Conservation (phyloP, 2,888 invertebrate genomes). For the Drepana falcataria region DNA sequence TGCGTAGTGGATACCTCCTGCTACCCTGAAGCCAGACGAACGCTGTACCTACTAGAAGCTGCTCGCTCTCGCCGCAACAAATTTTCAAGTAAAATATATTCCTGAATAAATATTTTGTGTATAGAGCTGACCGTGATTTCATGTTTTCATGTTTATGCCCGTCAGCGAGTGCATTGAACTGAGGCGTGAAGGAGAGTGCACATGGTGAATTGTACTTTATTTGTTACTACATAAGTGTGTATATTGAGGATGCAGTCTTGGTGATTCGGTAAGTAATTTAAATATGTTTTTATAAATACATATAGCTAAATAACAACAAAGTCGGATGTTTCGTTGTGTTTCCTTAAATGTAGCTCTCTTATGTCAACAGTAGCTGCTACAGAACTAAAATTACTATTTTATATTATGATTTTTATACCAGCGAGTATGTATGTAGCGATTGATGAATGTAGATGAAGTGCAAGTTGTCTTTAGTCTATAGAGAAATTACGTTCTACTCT, state of each 20-base stretch:
- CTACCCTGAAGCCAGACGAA: constrained; percentile 15
- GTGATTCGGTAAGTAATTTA: neutral
- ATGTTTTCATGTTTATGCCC: neutral
- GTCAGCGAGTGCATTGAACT: neutral
- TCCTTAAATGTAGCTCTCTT: no score
- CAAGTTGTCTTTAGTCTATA: no score
- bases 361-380: no score
- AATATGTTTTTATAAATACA: neutral
- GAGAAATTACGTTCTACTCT: no score
- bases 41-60: constrained; percentile 12
- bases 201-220: neutral
- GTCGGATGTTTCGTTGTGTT: no score
- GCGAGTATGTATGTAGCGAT: no score
- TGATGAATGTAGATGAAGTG: no score
- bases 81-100: constrained; percentile 3
- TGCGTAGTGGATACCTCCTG: constrained; percentile 16
- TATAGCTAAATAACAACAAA: no score
- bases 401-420: no score
- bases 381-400: no score
- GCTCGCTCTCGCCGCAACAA: constrained; percentile 9
- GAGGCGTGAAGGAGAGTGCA: neutral
- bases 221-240: neutral
- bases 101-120: constrained; percentile 19
- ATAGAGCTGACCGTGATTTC: constrained; percentile 2
- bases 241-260: neutral